Conservation (phyloP, 1,140 invertebrate species). For the fruit fly (Drosophila melanogaster) region DNA sequence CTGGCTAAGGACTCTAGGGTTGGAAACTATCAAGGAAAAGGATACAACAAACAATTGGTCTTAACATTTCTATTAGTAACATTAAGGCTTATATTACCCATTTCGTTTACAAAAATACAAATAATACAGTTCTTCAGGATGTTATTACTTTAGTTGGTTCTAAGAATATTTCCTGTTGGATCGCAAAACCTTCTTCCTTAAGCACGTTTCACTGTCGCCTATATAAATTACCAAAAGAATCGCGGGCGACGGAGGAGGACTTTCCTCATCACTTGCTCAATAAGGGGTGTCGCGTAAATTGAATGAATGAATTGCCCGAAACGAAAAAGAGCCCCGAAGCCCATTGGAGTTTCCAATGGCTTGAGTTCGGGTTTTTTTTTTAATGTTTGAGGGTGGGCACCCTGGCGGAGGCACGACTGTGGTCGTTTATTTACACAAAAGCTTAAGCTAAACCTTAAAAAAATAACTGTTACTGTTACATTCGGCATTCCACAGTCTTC, state of each 20-base stretch:
- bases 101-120: no score
- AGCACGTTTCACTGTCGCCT: constrained; percentile 27
- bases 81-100: no score
- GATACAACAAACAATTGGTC: no score
- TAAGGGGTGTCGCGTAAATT: constrained; percentile 79
- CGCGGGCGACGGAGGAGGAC: constrained; percentile 25
- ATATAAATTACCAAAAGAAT: constrained; percentile 53
- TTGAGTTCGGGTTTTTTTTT: constrained; percentile 19
- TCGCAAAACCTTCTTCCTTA: not conserved
- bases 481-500: no score
- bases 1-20: not conserved
- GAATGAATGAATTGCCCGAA: constrained; percentile 80
- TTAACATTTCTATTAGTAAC: no score
- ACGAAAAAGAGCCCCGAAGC: constrained; percentile 43
- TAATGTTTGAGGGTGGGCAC: constrained; percentile 40
- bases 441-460: constrained; percentile 83
- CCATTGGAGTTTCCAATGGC: constrained; percentile 34
- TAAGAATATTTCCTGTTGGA: not conserved
- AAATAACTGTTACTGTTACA: constrained; percentile 82
- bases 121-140: not conserved
- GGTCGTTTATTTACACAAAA: constrained; percentile 83
- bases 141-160: not conserved
- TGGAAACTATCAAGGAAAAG: not conserved
- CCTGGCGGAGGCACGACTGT: constrained; percentile 61
- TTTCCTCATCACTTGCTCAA: constrained; percentile 60